These are phyloP conservation scores for Amphipyra tragopoginis DNA, from an alignment of 2,888 invertebrate species.

Conservation along the genomic window DNA sequence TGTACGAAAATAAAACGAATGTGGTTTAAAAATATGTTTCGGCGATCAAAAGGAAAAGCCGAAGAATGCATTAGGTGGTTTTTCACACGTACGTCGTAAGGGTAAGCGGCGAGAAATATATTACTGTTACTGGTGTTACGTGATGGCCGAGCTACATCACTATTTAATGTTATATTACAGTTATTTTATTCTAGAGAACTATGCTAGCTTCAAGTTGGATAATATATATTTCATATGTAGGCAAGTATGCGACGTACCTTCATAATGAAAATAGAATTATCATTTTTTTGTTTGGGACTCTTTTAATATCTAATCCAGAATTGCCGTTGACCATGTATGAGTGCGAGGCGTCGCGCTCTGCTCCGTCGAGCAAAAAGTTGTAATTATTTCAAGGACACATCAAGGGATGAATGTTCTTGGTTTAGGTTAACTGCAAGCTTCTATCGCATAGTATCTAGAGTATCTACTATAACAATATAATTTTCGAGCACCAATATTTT, in stretches of 20 bases:
- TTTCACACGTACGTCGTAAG: constrained; percentile 41
- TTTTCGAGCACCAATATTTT: not conserved
- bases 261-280: not conserved
- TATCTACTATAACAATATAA: not conserved
- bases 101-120: constrained; percentile 37
- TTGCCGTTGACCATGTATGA: not conserved
- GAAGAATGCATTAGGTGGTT: constrained; percentile 30
- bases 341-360: not conserved
- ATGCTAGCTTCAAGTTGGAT: not conserved
- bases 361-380: constrained; percentile 18
- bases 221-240: constrained; percentile 7
- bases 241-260: not conserved
- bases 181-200: constrained; percentile 27
- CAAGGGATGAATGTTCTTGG: constrained; percentile 3
- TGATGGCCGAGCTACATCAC: constrained; percentile 45
- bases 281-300: not conserved
- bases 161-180: constrained; percentile 40
- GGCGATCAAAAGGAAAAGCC: constrained; percentile 20
- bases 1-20: constrained; percentile 5
- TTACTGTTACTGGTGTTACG: constrained; percentile 43
- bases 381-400: constrained; percentile 29
- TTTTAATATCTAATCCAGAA: not conserved
- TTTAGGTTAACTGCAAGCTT: not conserved
- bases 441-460: not conserved
- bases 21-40: constrained; percentile 19